Evolutionary conservation across 2,113 vertebrate genomes (phyloP).

Genomic region (Irena cyanogastra): DNA sequence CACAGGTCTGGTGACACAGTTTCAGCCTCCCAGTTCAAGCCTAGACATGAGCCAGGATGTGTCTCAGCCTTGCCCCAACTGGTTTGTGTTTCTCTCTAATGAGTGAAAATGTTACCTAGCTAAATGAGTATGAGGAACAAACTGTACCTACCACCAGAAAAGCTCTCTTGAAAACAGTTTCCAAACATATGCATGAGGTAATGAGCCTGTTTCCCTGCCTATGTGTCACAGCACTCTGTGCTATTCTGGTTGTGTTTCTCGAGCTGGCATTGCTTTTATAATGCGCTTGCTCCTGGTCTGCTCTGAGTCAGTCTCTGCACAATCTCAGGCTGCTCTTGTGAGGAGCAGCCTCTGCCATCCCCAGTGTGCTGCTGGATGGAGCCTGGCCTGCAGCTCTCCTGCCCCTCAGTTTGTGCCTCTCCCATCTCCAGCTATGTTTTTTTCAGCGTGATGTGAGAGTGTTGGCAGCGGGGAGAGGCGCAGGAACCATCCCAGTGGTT

Average conservation of each 20-base stretch:
- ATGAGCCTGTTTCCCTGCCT: slow-evolving; percentile 18
- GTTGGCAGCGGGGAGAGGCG: accelerated
- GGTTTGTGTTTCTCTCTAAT: neutral
- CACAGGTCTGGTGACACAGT: neutral
- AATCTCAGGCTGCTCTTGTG: neutral
- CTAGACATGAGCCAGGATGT: neutral
- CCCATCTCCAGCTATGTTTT: neutral
- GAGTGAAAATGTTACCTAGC: slow-evolving; percentile 29
- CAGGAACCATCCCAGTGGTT: neutral
- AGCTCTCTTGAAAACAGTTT: slow-evolving; percentile 30
- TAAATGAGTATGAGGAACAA: slow-evolving; percentile 21
- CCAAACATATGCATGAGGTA: slow-evolving; percentile 52
- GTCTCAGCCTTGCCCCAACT: neutral
- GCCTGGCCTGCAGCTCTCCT: neutral
- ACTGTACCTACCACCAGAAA: slow-evolving; percentile 31
- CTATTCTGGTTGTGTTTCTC: slow-evolving; percentile 32
- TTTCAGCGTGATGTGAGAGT: neutral
- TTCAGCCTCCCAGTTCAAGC: neutral
- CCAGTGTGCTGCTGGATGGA: neutral
- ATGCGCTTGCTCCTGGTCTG: neutral
- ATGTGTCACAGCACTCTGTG: neutral
- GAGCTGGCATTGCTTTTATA: slow-evolving; percentile 34
- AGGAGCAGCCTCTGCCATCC: neutral
- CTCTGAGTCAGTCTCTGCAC: slow-evolving; percentile 14
- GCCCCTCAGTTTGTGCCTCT: neutral